Evolutionary conservation across 1,140 invertebrate species (phyloP).

Genomic region (Cyclina sinensis): DNA sequence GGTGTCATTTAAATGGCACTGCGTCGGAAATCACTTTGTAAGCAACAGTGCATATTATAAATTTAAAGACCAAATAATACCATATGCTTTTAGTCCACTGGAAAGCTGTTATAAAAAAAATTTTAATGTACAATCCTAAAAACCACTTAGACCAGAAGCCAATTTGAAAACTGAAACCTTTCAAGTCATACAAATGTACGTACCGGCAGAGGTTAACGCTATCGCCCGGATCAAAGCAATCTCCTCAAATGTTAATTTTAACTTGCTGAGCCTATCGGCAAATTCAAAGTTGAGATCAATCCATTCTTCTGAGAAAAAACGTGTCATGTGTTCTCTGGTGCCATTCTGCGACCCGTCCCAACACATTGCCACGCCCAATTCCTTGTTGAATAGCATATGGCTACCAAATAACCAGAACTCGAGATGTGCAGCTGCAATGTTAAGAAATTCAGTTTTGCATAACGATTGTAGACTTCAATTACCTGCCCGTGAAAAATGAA

Average conservation of each 20-base stretch:
- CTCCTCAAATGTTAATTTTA: slow-evolving; percentile 40
- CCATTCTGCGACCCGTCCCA: slow-evolving; percentile 11
- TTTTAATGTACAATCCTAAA: no score
- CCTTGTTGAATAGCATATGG: slow-evolving; percentile 46
- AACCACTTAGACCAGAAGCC: no score
- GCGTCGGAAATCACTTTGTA: no score
- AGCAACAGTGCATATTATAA: no score
- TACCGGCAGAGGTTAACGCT: slow-evolving; percentile 39
- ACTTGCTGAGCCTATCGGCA: slow-evolving; percentile 36
- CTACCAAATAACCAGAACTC: slow-evolving; percentile 52
- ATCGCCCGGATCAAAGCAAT: slow-evolving; percentile 49
- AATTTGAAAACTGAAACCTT: no score
- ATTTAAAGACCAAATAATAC: no score
- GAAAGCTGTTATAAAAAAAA: no score
- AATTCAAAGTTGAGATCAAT: slow-evolving; percentile 40
- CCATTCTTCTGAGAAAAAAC: slow-evolving; percentile 36
- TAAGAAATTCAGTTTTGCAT: no score
- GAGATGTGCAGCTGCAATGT: slow-evolving; percentile 35
- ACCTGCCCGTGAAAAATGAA: no score
- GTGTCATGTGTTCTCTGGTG: slow-evolving; percentile 31
- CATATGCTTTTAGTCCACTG: no score
- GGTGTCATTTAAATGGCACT: no score
- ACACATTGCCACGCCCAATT: slow-evolving; percentile 42
- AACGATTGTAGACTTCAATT: no score
- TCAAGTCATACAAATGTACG: neutral